Percentiles rank a stretch among this genome's conserved stretches.
These are phyloP conservation scores for Keiferia lycopersicella DNA, from an alignment of 2,888 invertebrate species.

Conservation along the genomic window DNA sequence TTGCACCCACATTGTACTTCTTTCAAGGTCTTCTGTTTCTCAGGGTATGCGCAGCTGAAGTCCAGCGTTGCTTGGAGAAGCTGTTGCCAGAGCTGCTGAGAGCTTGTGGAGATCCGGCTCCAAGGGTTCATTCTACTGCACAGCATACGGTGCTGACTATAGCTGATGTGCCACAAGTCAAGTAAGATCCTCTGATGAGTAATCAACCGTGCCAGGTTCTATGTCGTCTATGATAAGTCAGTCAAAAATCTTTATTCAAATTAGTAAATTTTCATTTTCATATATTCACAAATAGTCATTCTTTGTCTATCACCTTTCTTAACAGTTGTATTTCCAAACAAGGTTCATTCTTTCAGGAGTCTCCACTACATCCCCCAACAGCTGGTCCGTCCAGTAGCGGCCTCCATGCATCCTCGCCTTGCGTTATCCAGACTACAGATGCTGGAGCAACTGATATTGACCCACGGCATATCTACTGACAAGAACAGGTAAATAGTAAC, in stretches of 20 bases:
- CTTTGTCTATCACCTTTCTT: no score
- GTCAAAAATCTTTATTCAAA: no score
- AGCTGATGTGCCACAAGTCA: slow-evolving; percentile 90
- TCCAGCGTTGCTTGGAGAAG: slow-evolving; percentile 90
- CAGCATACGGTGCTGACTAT: slow-evolving; percentile 93
- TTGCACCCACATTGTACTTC: background rate
- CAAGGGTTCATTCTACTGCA: slow-evolving; percentile 92
- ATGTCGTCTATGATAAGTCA: no score
- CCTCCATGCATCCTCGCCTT: slow-evolving; percentile 91
- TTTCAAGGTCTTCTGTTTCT: background rate
- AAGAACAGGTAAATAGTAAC: slow-evolving; percentile 85
- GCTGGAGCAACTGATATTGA: slow-evolving; percentile 92
- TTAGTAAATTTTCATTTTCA: no score
- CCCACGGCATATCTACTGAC: slow-evolving; percentile 92
- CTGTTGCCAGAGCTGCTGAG: slow-evolving; percentile 90
- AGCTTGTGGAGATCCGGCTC: slow-evolving; percentile 93
- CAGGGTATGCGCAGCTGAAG: slow-evolving; percentile 91
- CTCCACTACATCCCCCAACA: slow-evolving; percentile 92
- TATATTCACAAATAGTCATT: no score
- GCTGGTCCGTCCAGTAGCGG: slow-evolving; percentile 90
- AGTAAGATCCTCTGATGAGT: slow-evolving; percentile 59
- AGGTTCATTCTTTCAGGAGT: slow-evolving; percentile 73
- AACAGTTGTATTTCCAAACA: no score
- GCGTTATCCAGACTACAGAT: slow-evolving; percentile 93
- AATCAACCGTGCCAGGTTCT: no score